Percentiles rank a stretch among this genome's conserved stretches.
phyloP scores from a whole-genome alignment of 2,113 vertebrate genomes.

The Propithecus coquereli region DNA sequence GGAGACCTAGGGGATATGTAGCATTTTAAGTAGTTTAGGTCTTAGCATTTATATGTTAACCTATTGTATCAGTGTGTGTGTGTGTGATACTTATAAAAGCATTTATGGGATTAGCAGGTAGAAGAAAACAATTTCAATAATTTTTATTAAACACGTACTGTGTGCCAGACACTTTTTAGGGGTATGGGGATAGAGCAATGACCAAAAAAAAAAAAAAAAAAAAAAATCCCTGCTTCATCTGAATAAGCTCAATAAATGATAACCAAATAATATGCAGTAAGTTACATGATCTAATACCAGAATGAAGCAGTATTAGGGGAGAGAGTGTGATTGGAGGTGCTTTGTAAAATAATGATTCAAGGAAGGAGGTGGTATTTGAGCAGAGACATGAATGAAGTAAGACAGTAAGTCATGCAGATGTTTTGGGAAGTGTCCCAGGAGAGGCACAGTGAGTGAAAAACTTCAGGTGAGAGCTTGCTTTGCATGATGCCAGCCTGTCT shows the following conservation, averaged over 20 bases:
- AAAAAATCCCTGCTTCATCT: background rate
- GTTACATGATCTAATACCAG: background rate
- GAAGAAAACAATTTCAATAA: background rate
- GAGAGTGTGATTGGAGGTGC: background rate
- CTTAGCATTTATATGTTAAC: background rate
- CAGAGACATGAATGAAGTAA: background rate
- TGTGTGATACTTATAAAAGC: background rate
- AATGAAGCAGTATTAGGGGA: background rate
- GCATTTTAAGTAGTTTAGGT: background rate
- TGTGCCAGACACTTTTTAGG: background rate
- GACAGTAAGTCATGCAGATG: background rate
- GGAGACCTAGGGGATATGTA: background rate
- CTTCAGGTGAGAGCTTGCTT: background rate
- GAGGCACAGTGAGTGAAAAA: background rate
- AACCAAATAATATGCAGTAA: background rate
- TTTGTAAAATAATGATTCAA: background rate
- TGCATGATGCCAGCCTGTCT: background rate
- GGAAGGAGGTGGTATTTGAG: background rate
- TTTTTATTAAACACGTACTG: background rate
- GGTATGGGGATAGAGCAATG: background rate
- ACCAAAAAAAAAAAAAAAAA: background rate
- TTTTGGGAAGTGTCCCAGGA: background rate
- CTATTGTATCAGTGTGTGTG: background rate
- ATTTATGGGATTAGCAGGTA: background rate
- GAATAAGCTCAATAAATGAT: background rate